Evolutionary conservation across 2,888 invertebrate genomes (phyloP).

Genomic region (Rhagonycha lutea): DNA sequence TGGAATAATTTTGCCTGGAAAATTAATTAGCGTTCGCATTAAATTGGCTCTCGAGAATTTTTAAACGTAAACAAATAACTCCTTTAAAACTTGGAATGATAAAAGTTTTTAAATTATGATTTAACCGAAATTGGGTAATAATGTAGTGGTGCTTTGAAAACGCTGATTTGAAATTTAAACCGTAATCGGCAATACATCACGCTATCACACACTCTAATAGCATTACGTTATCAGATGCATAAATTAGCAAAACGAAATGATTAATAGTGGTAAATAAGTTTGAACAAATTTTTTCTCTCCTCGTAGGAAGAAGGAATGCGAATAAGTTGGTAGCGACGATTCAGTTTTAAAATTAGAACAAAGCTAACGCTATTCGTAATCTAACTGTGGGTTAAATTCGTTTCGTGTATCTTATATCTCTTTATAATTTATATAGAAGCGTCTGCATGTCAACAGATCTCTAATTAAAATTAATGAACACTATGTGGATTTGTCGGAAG

Average conservation of each 20-base stretch:
- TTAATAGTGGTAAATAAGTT: slow-evolving; percentile 16
- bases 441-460: slow-evolving; percentile 28
- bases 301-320: slow-evolving; percentile 19
- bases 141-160: slow-evolving; percentile 11
- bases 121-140: neutral
- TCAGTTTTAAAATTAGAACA: slow-evolving; percentile 19
- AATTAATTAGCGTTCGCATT: neutral
- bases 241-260: slow-evolving; percentile 24
- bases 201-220: slow-evolving; percentile 26
- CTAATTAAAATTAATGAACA: slow-evolving; percentile 38
- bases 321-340: slow-evolving; percentile 19
- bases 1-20: neutral
- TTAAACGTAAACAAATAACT: neutral
- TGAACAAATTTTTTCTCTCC: neutral
- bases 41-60: neutral
- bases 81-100: neutral
- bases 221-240: slow-evolving; percentile 28
- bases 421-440: slow-evolving; percentile 27
- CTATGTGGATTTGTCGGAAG: slow-evolving; percentile 26
- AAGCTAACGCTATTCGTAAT: slow-evolving; percentile 24
- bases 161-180: slow-evolving; percentile 24
- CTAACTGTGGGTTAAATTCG: slow-evolving; percentile 18
- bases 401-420: slow-evolving; percentile 21
- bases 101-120: neutral
- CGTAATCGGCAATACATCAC: slow-evolving; percentile 27